phyloP scores from a whole-genome alignment of 2,888 invertebrate species.

The Invenusta paracnida region DNA sequence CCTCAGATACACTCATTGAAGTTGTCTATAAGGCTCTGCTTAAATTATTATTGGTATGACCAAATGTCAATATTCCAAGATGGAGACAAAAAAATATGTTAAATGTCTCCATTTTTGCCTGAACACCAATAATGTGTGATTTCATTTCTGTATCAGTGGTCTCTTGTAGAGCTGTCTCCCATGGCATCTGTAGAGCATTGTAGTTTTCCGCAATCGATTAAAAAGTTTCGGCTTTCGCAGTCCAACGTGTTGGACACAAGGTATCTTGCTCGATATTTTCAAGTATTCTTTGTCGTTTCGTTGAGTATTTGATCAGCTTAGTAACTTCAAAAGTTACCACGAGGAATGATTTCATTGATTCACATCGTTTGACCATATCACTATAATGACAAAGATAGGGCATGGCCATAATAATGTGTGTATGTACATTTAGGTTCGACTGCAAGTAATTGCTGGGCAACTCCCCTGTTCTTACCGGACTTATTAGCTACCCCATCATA shows the following conservation, averaged over 20 bases:
- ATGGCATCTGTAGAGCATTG: neutral
- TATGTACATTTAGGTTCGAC: neutral
- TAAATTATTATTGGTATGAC: conserved; percentile 13
- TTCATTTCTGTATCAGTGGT: conserved; percentile 25
- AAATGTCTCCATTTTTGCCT: neutral
- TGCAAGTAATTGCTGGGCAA: neutral
- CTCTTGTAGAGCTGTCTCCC: conserved; percentile 25
- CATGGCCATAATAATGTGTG: neutral
- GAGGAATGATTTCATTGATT: neutral
- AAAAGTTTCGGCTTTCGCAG: conserved; percentile 5
- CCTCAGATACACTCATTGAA: conserved; percentile 12
- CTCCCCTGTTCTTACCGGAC: neutral
- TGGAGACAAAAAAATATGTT: conserved; percentile 15
- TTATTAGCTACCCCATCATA: neutral
- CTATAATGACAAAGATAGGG: neutral
- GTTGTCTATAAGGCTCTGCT: conserved; percentile 9
- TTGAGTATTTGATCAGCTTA: neutral
- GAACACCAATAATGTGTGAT: conserved; percentile 22
- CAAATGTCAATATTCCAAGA: conserved; percentile 19
- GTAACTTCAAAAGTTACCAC: neutral
- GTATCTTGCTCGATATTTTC: neutral
- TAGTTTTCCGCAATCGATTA: conserved; percentile 10
- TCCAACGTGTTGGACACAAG: conserved; percentile 24
- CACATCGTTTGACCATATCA: neutral
- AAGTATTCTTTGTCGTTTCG: neutral